A percentile compares a stretch with the other conserved stretches of the same genome.
Conservation (phyloP, 30 jellyfish, hydroid and myxozoan species). For the Mastigias papua region DNA sequence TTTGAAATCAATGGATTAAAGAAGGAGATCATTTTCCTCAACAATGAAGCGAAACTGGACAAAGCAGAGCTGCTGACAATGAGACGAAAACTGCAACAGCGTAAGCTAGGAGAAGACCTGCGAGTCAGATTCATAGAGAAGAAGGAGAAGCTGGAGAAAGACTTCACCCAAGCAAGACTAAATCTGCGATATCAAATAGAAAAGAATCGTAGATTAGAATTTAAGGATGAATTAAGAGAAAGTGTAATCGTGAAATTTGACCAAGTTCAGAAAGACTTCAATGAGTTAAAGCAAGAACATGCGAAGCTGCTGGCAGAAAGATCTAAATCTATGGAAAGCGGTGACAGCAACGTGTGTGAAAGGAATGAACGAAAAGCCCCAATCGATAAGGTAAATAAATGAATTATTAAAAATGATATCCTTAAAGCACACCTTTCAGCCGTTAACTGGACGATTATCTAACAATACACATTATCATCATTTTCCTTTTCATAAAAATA, state of each 20-base stretch:
- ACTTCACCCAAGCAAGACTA: not conserved
- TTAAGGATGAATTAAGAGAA: slow-evolving; percentile 9
- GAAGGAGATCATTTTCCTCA: not conserved
- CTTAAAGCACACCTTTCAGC: too few species aligned
- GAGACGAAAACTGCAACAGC: not conserved
- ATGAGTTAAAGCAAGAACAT: not conserved
- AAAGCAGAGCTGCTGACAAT: not conserved
- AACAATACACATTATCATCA: too few species aligned
- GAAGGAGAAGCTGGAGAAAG: slow-evolving; percentile 3
- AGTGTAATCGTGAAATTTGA: not conserved
- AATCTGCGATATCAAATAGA: not conserved
- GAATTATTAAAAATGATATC: too few species aligned
- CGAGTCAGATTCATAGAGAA: not conserved
- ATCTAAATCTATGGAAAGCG: too few species aligned
- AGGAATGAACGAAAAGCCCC: too few species aligned
- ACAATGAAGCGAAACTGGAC: not conserved
- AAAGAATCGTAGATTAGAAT: not conserved
- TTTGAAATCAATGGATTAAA: not conserved
- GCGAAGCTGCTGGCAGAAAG: not conserved
- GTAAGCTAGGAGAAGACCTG: not conserved
- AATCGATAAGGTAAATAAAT: too few species aligned
- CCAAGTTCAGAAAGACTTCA: not conserved
- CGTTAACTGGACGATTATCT: too few species aligned
- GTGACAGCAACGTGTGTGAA: too few species aligned
- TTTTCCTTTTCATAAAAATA: too few species aligned